Conservation (phyloP, 2,113 vertebrate species). For the Willisornis vidua region DNA sequence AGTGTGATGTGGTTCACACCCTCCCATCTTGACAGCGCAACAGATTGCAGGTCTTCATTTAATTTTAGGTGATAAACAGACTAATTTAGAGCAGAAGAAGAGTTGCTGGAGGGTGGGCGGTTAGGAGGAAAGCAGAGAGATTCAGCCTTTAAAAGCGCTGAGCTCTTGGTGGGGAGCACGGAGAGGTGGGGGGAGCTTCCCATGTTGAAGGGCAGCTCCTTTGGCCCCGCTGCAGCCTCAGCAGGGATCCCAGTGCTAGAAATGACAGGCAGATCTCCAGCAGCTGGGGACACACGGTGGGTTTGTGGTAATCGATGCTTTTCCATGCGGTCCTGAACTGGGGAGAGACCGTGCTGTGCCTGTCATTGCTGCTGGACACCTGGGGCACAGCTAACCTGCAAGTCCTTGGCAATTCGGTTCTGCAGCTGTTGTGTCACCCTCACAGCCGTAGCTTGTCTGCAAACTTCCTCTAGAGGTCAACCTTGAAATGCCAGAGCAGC, state of each 20-base stretch:
- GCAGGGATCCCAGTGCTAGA: background rate
- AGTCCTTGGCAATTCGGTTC: background rate
- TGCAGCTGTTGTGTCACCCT: background rate
- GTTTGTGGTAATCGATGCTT: background rate
- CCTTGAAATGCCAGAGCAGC: background rate
- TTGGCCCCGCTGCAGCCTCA: accelerated
- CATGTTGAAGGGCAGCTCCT: accelerated
- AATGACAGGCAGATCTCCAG: background rate
- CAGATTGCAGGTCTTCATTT: background rate
- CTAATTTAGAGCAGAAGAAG: background rate
- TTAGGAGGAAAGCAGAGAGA: background rate
- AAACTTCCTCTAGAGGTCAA: constrained; percentile 54
- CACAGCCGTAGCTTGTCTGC: background rate
- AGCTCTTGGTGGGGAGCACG: background rate
- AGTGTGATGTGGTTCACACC: background rate
- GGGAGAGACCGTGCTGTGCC: background rate
- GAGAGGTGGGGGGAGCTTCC: background rate
- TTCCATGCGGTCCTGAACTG: accelerated
- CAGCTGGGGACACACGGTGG: accelerated
- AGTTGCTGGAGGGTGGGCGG: background rate
- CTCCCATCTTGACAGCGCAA: background rate
- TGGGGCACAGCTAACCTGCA: background rate
- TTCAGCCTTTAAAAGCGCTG: background rate
- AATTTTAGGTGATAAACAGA: background rate
- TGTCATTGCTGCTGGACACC: accelerated